These are phyloP conservation scores for Hypothenemus hampei DNA, from an alignment of 1,140 invertebrate species.

Conservation along the genomic window DNA sequence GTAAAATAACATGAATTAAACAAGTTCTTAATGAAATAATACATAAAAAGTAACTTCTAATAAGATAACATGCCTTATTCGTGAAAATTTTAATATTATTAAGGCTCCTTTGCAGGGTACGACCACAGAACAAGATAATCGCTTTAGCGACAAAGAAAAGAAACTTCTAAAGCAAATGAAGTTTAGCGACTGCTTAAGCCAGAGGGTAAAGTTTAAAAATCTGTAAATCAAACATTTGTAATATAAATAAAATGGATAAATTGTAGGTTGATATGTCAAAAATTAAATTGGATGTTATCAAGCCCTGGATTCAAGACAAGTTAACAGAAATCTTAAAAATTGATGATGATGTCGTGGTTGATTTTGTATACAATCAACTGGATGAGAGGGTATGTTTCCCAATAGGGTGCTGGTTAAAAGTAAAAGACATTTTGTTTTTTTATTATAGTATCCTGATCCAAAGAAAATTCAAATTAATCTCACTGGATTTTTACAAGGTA, in stretches of 20 bases:
- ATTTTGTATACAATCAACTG: slow-evolving; percentile 98
- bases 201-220: slow-evolving; percentile 80
- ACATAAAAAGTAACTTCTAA: too few species aligned
- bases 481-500: slow-evolving; percentile 97
- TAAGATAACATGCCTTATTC: too few species aligned
- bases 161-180: slow-evolving; percentile 98
- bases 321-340: slow-evolving; percentile 92
- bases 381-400: slow-evolving; percentile 86
- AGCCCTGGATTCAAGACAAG: slow-evolving; percentile 97
- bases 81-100: neutral
- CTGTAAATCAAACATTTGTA: slow-evolving; percentile 12
- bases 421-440: slow-evolving; percentile 34
- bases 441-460: slow-evolving; percentile 81
- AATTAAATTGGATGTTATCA: slow-evolving; percentile 95
- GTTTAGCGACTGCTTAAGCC: slow-evolving; percentile 86
- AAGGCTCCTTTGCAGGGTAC: slow-evolving; percentile 70
- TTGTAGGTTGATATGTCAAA: slow-evolving; percentile 95
- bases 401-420: slow-evolving; percentile 19
- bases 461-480: slow-evolving; percentile 99
- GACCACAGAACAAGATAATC: slow-evolving; percentile 95
- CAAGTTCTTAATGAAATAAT: too few species aligned
- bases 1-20: too few species aligned
- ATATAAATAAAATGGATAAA: neutral
- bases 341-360: slow-evolving; percentile 97
- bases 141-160: slow-evolving; percentile 99